A percentile compares a stretch with the other conserved stretches of the same genome.
Conservation (phyloP, 2,888 invertebrate genomes). For the Ophion ventricosus region DNA sequence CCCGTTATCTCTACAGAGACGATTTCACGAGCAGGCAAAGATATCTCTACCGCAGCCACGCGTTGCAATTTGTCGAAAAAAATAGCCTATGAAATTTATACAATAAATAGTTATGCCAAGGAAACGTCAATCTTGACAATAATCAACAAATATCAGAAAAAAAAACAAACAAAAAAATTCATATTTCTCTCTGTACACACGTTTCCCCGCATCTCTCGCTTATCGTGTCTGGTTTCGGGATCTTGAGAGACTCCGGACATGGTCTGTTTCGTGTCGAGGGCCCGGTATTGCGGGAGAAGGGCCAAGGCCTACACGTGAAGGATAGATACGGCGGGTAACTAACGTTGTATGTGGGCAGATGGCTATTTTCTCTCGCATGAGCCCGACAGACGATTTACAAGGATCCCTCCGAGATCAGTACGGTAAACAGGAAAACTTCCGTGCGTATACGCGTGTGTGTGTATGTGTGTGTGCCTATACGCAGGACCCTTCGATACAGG, state of each 20-base stretch:
- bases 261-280: conserved; percentile 17
- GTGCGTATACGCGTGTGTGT: conserved; percentile 12
- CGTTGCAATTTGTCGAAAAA: too few species aligned
- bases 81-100: too few species aligned
- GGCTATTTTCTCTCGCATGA: conserved; percentile 51
- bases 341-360: conserved; percentile 61
- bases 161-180: not conserved
- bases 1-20: too few species aligned
- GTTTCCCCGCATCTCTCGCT: not conserved
- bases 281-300: conserved; percentile 1
- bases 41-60: too few species aligned
- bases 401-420: conserved; percentile 63
- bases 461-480: not conserved
- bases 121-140: too few species aligned
- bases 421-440: conserved; percentile 59
- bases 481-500: conserved; percentile 38
- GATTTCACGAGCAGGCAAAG: too few species aligned
- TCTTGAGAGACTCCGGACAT: not conserved
- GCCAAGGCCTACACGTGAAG: not conserved
- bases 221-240: not conserved
- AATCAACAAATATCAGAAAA: too few species aligned
- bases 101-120: too few species aligned
- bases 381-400: conserved; percentile 56
- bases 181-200: not conserved
- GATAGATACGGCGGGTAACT: conserved; percentile 34